These are phyloP conservation scores for Shinisaurus crocodilurus DNA, from an alignment of 2,113 vertebrate genomes.

Conservation along the genomic window DNA sequence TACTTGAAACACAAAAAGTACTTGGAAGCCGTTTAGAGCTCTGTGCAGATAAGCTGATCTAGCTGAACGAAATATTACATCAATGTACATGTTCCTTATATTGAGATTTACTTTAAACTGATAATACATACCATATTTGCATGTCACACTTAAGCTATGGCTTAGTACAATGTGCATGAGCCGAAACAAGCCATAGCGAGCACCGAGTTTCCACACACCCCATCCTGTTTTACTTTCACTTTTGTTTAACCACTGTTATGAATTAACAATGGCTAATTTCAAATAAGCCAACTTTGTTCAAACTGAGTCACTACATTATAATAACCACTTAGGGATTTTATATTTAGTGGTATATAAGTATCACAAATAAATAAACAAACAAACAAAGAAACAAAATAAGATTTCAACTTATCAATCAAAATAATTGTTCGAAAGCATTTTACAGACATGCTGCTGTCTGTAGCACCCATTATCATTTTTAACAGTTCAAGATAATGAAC, in stretches of 20 bases:
- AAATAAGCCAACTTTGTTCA: no score
- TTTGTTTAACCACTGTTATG: no score
- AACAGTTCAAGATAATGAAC: neutral
- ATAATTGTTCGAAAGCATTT: neutral
- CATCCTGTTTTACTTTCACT: no score
- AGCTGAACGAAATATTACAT: neutral
- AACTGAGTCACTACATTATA: neutral
- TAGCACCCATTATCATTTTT: neutral
- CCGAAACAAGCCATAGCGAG: no score
- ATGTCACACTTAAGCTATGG: neutral
- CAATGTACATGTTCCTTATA: neutral
- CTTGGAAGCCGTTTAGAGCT: neutral
- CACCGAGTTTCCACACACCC: no score
- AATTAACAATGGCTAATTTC: no score
- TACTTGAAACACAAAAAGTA: neutral
- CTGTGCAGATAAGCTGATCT: neutral
- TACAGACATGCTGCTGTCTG: neutral
- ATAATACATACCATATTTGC: neutral
- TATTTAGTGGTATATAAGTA: no score
- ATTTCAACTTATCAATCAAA: neutral
- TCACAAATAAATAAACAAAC: no score
- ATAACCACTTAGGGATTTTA: no score
- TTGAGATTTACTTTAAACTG: neutral
- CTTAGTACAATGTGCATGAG: neutral
- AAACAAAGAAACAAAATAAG: no score